Evolutionary conservation across 2,888 invertebrate species (phyloP).

Genomic region (Bellardia bayeri): DNA sequence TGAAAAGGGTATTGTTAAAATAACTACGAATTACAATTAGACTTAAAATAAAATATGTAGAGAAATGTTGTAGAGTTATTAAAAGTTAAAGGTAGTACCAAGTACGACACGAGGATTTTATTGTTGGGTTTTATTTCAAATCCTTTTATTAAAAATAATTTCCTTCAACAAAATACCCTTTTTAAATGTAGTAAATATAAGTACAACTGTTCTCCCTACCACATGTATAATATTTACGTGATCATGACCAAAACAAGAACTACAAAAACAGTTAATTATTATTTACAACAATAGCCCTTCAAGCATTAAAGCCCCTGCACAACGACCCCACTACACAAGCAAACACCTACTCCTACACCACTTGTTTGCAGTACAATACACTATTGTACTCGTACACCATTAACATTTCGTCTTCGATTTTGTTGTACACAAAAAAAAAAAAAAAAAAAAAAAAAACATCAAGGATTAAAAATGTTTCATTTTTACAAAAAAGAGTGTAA

Average conservation of each 20-base stretch:
- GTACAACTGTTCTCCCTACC: background rate
- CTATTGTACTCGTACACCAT: background rate
- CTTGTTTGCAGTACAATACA: background rate
- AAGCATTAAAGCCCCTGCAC: background rate
- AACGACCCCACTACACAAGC: no score
- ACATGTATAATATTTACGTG: background rate
- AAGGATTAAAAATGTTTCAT: slow-evolving; percentile 55
- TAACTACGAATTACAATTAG: no score
- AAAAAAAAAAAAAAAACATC: slow-evolving; percentile 30
- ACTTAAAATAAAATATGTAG: no score
- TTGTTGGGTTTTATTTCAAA: no score
- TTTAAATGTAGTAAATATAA: background rate
- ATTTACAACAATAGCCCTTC: slow-evolving; percentile 38
- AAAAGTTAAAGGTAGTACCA: no score
- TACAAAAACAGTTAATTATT: slow-evolving; percentile 51
- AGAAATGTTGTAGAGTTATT: no score
- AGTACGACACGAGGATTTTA: no score
- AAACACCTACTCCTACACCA: background rate
- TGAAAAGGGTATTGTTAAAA: no score
- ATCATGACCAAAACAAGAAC: background rate
- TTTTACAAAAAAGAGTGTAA: slow-evolving; percentile 38
- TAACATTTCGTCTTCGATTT: slow-evolving; percentile 46
- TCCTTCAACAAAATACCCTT: background rate
- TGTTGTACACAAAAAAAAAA: background rate
- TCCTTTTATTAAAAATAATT: no score